Conservation (phyloP, 2,797 vertebrate species). For the Catostomus latipinnis region DNA sequence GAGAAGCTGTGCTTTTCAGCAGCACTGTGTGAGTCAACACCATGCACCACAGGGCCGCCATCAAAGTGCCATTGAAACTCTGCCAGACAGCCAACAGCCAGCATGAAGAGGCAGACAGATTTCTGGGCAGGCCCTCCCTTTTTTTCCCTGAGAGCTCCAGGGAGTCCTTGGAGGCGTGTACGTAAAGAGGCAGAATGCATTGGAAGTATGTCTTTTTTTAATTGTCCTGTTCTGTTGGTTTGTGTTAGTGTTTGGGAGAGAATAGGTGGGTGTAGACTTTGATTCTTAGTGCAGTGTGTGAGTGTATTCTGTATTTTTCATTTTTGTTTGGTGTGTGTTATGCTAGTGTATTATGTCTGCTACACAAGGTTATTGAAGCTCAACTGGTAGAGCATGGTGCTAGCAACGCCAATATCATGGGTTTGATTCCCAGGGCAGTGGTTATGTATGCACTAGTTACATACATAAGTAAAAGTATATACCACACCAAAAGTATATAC, state of each 20-base stretch:
- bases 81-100: slow-evolving; percentile 33
- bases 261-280: slow-evolving; percentile 4
- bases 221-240: slow-evolving; percentile 18
- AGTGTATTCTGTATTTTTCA: neutral
- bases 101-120: slow-evolving; percentile 15
- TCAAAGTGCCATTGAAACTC: slow-evolving; percentile 47
- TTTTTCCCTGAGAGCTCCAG: slow-evolving; percentile 11
- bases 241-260: neutral
- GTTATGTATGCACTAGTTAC: too few species aligned
- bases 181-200: slow-evolving; percentile 11
- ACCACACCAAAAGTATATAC: too few species aligned
- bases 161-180: slow-evolving; percentile 4
- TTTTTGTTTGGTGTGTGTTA: neutral
- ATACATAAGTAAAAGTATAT: too few species aligned
- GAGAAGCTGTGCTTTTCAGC: slow-evolving; percentile 29
- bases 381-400: too few species aligned
- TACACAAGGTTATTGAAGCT: too few species aligned
- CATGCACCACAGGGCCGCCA: slow-evolving; percentile 42
- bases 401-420: too few species aligned
- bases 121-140: slow-evolving; percentile 22
- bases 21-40: slow-evolving; percentile 17
- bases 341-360: neutral
- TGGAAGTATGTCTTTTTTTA: slow-evolving; percentile 18
- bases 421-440: too few species aligned
- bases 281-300: neutral